These are phyloP conservation scores for Pangasianodon gigas DNA, from an alignment of 2,113 vertebrate genomes.

Conservation along the genomic window DNA sequence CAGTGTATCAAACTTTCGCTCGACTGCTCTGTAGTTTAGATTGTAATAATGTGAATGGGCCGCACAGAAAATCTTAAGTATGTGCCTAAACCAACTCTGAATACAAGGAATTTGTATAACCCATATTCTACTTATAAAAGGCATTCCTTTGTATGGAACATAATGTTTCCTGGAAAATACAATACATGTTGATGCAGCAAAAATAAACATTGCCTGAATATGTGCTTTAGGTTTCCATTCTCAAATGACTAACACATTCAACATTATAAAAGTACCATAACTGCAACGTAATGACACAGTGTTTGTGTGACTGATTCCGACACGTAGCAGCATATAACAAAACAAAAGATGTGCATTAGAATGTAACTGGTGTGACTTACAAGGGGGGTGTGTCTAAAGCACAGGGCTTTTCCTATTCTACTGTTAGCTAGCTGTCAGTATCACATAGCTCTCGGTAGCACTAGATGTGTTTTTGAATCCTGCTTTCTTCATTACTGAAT, in stretches of 20 bases:
- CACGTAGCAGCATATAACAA: too few relatives aligned
- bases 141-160: neutral
- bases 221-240: neutral
- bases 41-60: neutral
- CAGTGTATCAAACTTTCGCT: neutral
- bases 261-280: neutral
- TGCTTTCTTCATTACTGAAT: too few relatives aligned
- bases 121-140: neutral
- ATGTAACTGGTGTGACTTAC: neutral
- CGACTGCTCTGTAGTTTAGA: neutral
- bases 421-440: too few relatives aligned
- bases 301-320: too few relatives aligned
- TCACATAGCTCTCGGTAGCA: too few relatives aligned
- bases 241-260: neutral
- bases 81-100: neutral
- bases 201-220: neutral
- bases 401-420: neutral
- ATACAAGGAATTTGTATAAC: neutral
- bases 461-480: too few relatives aligned
- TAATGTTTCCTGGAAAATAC: neutral
- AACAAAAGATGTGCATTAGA: too few relatives aligned
- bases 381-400: neutral
- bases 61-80: neutral
- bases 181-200: neutral
- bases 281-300: neutral